Base-by-base conservation (phyloP, 2,113 vertebrate species). In the Perognathus longimembris region DNA sequence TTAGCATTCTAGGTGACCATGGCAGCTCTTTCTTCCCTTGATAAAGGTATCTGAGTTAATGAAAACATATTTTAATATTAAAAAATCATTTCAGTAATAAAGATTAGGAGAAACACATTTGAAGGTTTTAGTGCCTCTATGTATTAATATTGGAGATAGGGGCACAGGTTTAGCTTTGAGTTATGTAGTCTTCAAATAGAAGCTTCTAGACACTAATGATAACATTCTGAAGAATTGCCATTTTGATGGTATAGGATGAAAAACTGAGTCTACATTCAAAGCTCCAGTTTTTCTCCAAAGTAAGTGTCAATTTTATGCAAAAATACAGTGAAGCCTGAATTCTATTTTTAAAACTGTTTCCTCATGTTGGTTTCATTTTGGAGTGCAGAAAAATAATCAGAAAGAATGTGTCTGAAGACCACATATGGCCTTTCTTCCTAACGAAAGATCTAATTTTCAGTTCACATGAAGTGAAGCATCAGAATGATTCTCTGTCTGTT, bases 311-410 rank as follows among this genome's bases (percentile, higher is more conserved):
- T 77, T 88, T 85, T 84, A 88, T 90, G 4, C 92, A 95, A 94
- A n/a, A 94, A 91, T 36, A 73, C 45, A 91, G 80, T 75, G 79
- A 73, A 84, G 85, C 63, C 75, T 66, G 17, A 18, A 84, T 67
- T 91, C 57, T 92, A 38, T 81, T 91, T 95, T 92, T 92, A 42
- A 87, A 81, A 94, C 69, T 21, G 17, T 91, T 94, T 45, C 75
- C 54, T 95, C 61, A 77, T 94, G 54, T 90, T 90, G 30, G 73
- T 73, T 94, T 94, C 82, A 94, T 85, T 95, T 88, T 92, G 32
- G 75, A 92, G 61, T 54, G 1, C 61, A 86, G 66, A 90, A 90
- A 92, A 95, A 66, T 61, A 80, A 90, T 14, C 75, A 92, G 38
- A 74, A 95, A 93, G 50, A 70, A 79, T 75, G 14, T 11, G 11